phyloP scores from a whole-genome alignment of 1,140 invertebrate genomes.

The Macrobrachium rosenbergii region DNA sequence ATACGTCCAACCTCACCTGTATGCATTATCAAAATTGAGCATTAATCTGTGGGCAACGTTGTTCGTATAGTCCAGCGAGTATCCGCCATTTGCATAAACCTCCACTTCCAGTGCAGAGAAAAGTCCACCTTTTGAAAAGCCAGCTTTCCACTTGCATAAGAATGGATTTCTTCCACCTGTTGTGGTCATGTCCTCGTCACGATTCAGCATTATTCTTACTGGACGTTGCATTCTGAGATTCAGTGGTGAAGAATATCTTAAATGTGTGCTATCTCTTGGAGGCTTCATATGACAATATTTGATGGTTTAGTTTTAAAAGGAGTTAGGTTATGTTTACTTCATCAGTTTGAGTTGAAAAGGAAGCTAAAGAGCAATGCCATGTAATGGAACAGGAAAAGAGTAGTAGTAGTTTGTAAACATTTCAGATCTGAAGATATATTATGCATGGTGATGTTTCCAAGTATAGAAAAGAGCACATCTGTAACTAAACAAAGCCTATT shows the following conservation, averaged over 20 bases:
- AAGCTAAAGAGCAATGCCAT: too few species aligned
- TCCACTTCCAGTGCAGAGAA: slow-evolving; percentile 80
- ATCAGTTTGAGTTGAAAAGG: too few species aligned
- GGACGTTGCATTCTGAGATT: slow-evolving; percentile 73
- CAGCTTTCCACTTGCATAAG: slow-evolving; percentile 87
- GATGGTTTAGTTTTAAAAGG: too few species aligned
- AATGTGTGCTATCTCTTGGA: too few species aligned
- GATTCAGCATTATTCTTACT: slow-evolving; percentile 88
- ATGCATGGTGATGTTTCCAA: too few species aligned
- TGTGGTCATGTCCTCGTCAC: slow-evolving; percentile 94
- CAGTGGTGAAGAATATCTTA: slow-evolving; percentile 66
- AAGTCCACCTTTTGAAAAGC: slow-evolving; percentile 81
- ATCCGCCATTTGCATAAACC: slow-evolving; percentile 88
- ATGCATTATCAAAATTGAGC: slow-evolving; percentile 49
- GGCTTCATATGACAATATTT: too few species aligned
- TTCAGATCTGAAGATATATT: too few species aligned
- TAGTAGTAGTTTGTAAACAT: too few species aligned
- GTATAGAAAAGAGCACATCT: too few species aligned
- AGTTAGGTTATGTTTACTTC: too few species aligned
- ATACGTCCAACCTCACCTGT: slow-evolving; percentile 23
- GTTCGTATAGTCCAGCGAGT: slow-evolving; percentile 84
- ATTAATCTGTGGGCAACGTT: slow-evolving; percentile 38
- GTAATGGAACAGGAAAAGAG: too few species aligned
- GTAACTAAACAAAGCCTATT: too few species aligned
- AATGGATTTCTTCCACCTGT: slow-evolving; percentile 92